phyloP scores from a whole-genome alignment of 2,797 vertebrate genomes.

The Anomalospiza imberbis region DNA sequence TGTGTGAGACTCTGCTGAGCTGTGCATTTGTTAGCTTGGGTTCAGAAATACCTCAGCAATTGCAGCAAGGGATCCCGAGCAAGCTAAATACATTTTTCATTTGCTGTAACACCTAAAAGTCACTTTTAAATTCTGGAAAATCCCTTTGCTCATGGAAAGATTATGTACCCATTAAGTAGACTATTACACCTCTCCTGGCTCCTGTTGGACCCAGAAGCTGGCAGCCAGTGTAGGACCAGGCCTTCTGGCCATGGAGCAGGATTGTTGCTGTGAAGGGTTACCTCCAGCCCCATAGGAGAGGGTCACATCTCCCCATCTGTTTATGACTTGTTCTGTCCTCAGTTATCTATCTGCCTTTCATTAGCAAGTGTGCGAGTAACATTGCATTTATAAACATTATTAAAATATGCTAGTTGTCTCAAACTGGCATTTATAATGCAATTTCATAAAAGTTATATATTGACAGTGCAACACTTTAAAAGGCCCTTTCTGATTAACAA shows the following conservation, averaged over 20 bases:
- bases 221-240: neutral
- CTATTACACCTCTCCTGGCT: neutral
- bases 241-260: neutral
- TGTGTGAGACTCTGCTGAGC: neutral
- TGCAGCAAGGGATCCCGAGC: neutral
- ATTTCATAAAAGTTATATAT: conserved; percentile 70
- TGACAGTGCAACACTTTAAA: conserved; percentile 63
- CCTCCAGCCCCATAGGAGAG: neutral
- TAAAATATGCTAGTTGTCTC: conserved; percentile 67
- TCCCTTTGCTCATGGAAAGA: neutral
- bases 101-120: neutral
- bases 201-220: neutral
- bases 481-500: conserved; percentile 73
- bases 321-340: neutral
- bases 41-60: neutral
- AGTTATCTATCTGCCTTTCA: conserved; percentile 47
- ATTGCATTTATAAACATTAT: conserved; percentile 56
- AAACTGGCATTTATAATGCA: conserved; percentile 69
- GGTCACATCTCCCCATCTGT: neutral
- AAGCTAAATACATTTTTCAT: neutral
- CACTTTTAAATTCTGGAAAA: neutral
- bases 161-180: neutral
- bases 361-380: conserved; percentile 50
- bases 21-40: neutral
- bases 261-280: neutral